Conservation (phyloP, 1,140 invertebrate species). For the Zaprionus tsacasi region DNA sequence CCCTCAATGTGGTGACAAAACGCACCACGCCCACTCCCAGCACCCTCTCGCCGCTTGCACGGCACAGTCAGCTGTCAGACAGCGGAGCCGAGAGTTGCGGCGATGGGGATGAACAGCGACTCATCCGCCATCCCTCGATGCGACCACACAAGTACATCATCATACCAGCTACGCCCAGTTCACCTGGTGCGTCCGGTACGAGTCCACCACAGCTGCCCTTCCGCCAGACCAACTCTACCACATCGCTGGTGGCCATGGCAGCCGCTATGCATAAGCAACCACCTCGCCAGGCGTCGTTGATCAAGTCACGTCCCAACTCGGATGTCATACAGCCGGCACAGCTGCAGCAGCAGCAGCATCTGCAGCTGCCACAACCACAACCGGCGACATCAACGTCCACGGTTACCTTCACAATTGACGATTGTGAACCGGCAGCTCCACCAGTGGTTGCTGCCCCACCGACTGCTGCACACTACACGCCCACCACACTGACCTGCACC, state of each 20-base stretch:
- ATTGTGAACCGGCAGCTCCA: conserved; percentile 46
- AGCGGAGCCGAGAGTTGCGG: conserved; percentile 76
- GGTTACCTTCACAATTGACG: conserved; percentile 81
- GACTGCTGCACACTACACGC: conserved; percentile 16
- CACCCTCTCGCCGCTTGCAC: conserved; percentile 40
- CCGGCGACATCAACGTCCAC: conserved; percentile 56
- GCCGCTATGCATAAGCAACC: conserved; percentile 61
- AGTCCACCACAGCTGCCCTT: conserved; percentile 54
- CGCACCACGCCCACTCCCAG: conserved; percentile 47
- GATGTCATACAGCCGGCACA: conserved; percentile 64
- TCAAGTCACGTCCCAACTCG: conserved; percentile 64
- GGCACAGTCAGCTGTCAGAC: conserved; percentile 73
- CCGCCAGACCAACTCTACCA: conserved; percentile 67
- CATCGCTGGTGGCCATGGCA: conserved; percentile 65
- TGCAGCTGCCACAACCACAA: conserved; percentile 17
- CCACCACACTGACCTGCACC: conserved; percentile 66
- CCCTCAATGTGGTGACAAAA: conserved; percentile 52
- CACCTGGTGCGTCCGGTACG: conserved; percentile 17
- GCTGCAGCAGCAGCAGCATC: conserved; percentile 38
- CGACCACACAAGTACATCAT: conserved; percentile 79
- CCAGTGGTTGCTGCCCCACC: neutral
- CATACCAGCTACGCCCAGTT: conserved; percentile 67
- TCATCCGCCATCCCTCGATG: conserved; percentile 66
- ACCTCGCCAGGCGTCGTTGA: conserved; percentile 32
- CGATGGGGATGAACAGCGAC: conserved; percentile 72